A percentile compares a stretch with the other conserved stretches of the same genome.
Evolutionary conservation across 2,113 vertebrate species (phyloP).

Genomic region (Pyxicephalus adspersus): DNA sequence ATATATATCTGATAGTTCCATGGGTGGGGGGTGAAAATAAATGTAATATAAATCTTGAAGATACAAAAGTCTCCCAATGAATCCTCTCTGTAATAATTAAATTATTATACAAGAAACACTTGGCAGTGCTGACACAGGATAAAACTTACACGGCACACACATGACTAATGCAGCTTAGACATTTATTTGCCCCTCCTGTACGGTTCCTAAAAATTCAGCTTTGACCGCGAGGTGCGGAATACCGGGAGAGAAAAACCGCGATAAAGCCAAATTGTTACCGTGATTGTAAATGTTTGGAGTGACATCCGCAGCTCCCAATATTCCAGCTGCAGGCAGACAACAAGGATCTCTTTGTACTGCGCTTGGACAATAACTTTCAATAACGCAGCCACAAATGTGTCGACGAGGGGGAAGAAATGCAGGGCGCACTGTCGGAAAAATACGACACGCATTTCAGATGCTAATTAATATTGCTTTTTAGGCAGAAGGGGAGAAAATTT

Average conservation of each 20-base stretch:
- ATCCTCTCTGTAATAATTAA: no score
- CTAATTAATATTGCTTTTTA: constrained; percentile 78
- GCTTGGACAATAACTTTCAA: constrained; percentile 60
- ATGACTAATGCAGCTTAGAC: no score
- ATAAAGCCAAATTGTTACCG: constrained; percentile 4
- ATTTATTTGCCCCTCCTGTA: no score
- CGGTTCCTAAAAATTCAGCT: no score
- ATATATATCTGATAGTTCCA: no score
- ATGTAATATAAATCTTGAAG: no score
- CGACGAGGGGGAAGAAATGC: constrained; percentile 60
- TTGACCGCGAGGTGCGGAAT: no score
- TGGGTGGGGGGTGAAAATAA: no score
- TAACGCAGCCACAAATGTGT: constrained; percentile 60
- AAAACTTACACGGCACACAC: no score
- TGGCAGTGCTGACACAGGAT: no score
- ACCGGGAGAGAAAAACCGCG: neutral
- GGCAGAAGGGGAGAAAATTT: constrained; percentile 72
- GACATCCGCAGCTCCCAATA: constrained; percentile 8
- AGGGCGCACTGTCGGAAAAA: constrained; percentile 60
- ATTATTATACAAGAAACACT: no score
- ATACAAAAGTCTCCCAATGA: no score
- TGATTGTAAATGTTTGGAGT: constrained; percentile 18
- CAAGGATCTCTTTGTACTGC: constrained; percentile 58
- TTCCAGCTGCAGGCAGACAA: constrained; percentile 60
- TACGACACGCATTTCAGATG: constrained; percentile 63